A percentile compares a stretch with the other conserved stretches of the same genome.
Evolutionary conservation across 37 sponge, comb jelly and placozoan genomes (phyloP).

Genomic region (Halisarca cf. caerulea): DNA sequence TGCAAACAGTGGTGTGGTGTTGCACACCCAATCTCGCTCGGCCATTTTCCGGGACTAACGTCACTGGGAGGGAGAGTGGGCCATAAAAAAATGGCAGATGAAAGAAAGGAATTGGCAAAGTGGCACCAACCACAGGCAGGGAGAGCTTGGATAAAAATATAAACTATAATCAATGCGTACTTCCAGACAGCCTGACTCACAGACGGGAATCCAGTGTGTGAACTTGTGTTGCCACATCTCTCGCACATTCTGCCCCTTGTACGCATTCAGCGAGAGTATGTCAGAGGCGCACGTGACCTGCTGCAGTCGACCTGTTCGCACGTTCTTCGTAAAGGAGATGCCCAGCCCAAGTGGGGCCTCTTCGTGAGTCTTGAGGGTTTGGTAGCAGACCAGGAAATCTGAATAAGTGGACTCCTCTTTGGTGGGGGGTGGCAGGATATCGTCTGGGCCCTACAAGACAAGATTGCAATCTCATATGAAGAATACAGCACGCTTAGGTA

Average conservation of each 20-base stretch:
- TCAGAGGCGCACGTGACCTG: constrained; percentile 59
- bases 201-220: constrained; percentile 64
- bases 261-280: constrained; percentile 64
- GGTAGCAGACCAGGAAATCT: constrained; percentile 48
- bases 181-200: constrained; percentile 14
- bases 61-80: no score
- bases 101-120: no score
- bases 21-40: no score
- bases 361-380: constrained; percentile 46
- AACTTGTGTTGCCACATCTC: constrained; percentile 57
- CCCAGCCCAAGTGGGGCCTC: constrained; percentile 67
- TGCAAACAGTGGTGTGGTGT: no score
- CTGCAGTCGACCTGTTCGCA: constrained; percentile 57
- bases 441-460: not conserved
- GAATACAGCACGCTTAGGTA: no score
- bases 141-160: no score
- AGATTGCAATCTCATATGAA: no score
- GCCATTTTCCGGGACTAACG: no score
- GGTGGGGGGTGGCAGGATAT: not conserved
- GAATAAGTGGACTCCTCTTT: constrained; percentile 25
- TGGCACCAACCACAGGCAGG: no score
- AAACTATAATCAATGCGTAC: not conserved
- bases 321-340: constrained; percentile 54
- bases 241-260: constrained; percentile 44
- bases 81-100: no score